These are phyloP conservation scores for Thymelicus sylvestris DNA, from an alignment of 2,888 invertebrate genomes.

Conservation along the genomic window DNA sequence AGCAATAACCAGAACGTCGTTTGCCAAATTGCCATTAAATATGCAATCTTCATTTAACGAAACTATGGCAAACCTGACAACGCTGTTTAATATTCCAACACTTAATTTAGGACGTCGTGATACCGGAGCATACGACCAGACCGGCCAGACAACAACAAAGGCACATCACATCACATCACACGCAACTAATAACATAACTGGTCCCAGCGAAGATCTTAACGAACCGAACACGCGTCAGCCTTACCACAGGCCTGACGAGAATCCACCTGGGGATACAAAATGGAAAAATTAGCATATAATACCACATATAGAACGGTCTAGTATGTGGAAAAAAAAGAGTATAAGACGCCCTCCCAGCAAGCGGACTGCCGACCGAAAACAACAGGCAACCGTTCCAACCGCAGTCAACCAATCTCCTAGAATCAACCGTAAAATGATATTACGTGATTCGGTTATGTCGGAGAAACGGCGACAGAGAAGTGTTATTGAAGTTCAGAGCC, in stretches of 20 bases:
- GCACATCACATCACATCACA: conserved; percentile 42
- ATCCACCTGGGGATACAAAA: conserved; percentile 73
- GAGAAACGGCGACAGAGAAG: no score
- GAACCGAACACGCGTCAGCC: conserved; percentile 34
- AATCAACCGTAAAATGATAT: no score
- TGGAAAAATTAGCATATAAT: not conserved
- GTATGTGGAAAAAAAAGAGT: no score
- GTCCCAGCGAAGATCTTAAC: conserved; percentile 59
- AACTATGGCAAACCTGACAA: not conserved
- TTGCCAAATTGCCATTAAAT: no score
- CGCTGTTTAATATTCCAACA: conserved; percentile 9
- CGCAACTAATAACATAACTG: conserved; percentile 43
- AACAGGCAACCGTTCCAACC: no score
- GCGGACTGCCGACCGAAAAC: no score
- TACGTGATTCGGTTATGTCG: no score
- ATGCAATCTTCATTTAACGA: not conserved
- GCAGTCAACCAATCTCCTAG: no score
- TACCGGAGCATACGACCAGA: conserved; percentile 37
- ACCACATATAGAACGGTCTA: no score
- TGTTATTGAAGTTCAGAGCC: no score
- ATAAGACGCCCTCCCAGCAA: no score
- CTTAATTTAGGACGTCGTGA: conserved; percentile 34
- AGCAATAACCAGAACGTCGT: not conserved
- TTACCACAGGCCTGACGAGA: conserved; percentile 88
- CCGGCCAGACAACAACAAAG: conserved; percentile 38